Conservation (phyloP, 2,888 invertebrate genomes). For the Leptopterna dolabrata region DNA sequence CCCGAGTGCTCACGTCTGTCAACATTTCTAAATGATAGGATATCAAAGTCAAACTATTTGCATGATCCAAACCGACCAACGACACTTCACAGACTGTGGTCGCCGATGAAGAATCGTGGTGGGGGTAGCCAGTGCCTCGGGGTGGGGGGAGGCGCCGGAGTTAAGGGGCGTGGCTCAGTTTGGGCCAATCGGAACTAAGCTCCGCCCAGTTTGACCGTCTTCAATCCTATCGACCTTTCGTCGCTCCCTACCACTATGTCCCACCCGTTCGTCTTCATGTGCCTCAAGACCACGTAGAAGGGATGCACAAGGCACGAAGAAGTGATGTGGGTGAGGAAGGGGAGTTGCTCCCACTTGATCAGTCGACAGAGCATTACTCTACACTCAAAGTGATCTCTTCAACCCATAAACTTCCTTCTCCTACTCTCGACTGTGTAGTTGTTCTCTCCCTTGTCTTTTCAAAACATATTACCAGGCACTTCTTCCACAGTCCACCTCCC, state of each 20-base stretch:
- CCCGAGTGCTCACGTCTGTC: slow-evolving; percentile 57
- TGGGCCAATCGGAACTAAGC: background rate
- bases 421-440: background rate
- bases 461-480: background rate
- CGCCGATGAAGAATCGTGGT: slow-evolving; percentile 13
- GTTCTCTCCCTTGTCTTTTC: slow-evolving; percentile 7
- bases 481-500: background rate
- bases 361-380: slow-evolving; percentile 50
- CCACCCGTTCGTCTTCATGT: background rate
- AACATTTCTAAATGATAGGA: slow-evolving; percentile 50
- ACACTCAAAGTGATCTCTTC: slow-evolving; percentile 45
- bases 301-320: background rate
- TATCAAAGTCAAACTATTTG: slow-evolving; percentile 47
- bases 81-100: slow-evolving; percentile 53
- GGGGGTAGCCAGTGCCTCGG: slow-evolving; percentile 28
- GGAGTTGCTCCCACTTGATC: slow-evolving; percentile 39
- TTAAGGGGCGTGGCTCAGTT: background rate
- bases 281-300: background rate
- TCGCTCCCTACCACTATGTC: background rate
- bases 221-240: slow-evolving; percentile 14
- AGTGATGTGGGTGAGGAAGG: background rate
- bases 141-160: background rate
- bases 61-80: slow-evolving; percentile 40
- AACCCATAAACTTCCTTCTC: slow-evolving; percentile 40
- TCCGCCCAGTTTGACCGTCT: background rate